A percentile compares a stretch with the other conserved stretches of the same genome.
These are phyloP conservation scores for Oreochromis spilurus DNA, from an alignment of 2,113 vertebrate species.

Conservation along the genomic window DNA sequence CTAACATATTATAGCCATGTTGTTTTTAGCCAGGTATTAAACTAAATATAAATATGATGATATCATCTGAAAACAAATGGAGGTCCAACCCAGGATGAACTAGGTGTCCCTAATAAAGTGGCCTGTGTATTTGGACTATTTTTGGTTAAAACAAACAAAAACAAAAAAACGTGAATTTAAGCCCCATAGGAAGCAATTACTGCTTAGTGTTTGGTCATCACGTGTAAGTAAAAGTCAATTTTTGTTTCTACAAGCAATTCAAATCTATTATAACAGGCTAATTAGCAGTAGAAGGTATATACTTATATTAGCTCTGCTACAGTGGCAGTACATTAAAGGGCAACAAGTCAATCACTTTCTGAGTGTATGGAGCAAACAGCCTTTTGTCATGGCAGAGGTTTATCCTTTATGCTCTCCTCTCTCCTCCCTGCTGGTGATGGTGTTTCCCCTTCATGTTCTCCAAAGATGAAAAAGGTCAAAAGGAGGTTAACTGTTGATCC, in stretches of 20 bases:
- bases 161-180: not conserved
- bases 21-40: not conserved
- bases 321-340: not conserved
- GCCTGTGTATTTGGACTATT: not conserved
- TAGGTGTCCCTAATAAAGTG: not conserved
- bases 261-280: not conserved
- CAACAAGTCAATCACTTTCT: not conserved
- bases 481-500: constrained; percentile 82
- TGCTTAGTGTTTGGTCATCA: not conserved
- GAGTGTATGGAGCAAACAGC: not conserved
- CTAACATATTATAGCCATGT: not conserved
- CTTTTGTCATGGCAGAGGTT: not conserved
- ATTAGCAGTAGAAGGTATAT: not conserved
- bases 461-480: constrained; percentile 79
- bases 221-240: not conserved
- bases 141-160: not conserved
- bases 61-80: not conserved
- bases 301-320: not conserved
- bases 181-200: not conserved
- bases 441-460: constrained; percentile 7
- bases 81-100: not conserved
- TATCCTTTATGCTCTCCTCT: not conserved
- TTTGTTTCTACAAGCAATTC: not conserved
- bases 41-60: not conserved
- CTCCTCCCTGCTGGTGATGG: constrained; percentile 9